Evolutionary conservation across 2,888 invertebrate genomes (phyloP).

Genomic region (Doris montereyensis): DNA sequence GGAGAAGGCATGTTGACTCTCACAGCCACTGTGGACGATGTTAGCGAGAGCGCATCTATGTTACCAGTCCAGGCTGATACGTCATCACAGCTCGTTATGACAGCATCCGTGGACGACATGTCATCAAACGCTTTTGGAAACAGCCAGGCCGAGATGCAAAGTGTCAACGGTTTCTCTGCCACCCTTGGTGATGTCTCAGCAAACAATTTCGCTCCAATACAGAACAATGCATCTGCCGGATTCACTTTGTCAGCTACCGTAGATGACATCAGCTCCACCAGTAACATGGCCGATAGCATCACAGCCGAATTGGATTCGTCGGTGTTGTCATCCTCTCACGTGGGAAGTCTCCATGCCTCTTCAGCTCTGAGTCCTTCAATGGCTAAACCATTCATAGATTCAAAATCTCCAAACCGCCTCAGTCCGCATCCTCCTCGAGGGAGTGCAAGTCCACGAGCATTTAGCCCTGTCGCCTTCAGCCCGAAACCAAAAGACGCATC

Average conservation of each 20-base stretch:
- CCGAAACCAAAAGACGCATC: neutral
- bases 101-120: slow-evolving; percentile 31
- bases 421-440: neutral
- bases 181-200: slow-evolving; percentile 1
- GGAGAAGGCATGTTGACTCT: neutral
- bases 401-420: neutral
- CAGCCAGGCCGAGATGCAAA: too few species aligned
- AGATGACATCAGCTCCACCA: slow-evolving; percentile 6
- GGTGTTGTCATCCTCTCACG: neutral
- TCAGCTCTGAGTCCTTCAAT: neutral
- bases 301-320: neutral
- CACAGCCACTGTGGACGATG: slow-evolving; percentile 1
- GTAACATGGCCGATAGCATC: neutral
- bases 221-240: neutral
- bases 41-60: neutral
- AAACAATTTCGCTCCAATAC: neutral
- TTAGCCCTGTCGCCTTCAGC: neutral
- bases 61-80: neutral
- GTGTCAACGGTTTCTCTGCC: neutral
- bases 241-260: neutral
- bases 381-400: neutral
- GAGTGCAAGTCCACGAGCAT: neutral
- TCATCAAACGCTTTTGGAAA: neutral
- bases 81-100: slow-evolving; percentile 18
- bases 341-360: neutral